Conservation (phyloP, 2,888 invertebrate genomes). For the Yponomeuta evonymella region DNA sequence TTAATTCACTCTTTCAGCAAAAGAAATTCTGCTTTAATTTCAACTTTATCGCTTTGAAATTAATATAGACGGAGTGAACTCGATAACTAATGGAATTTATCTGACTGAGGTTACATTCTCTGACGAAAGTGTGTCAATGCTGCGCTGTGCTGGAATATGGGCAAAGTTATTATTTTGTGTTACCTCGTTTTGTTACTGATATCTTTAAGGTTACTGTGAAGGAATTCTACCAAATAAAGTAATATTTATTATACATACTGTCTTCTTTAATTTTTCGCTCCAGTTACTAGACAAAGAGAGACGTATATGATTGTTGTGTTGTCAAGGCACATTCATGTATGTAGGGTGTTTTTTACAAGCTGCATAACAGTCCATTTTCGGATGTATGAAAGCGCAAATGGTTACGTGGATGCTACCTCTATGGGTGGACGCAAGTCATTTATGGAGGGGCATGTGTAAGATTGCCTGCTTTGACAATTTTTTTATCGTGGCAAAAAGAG, state of each 20-base stretch:
- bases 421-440: no score
- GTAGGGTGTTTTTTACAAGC: no score
- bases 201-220: conserved; percentile 27
- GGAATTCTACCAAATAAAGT: conserved; percentile 50
- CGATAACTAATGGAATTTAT: neutral
- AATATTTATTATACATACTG: conserved; percentile 34
- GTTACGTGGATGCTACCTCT: no score
- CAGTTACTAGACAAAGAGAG: no score
- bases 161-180: neutral
- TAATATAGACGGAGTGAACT: neutral
- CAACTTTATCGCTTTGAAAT: neutral
- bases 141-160: neutral
- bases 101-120: conserved; percentile 1
- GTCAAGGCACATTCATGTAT: no score
- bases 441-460: no score
- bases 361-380: no score
- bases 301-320: no score
- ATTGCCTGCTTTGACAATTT: no score
- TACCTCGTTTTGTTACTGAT: conserved; percentile 8
- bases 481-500: no score
- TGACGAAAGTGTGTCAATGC: neutral
- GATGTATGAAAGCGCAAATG: no score
- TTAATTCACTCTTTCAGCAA: conserved; percentile 1
- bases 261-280: neutral
- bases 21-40: neutral